Evolutionary conservation across 2,888 invertebrate genomes (phyloP), one percentile per base, ranked within the genome.

Genomic region (Caenorhabditis sp.): DNA sequence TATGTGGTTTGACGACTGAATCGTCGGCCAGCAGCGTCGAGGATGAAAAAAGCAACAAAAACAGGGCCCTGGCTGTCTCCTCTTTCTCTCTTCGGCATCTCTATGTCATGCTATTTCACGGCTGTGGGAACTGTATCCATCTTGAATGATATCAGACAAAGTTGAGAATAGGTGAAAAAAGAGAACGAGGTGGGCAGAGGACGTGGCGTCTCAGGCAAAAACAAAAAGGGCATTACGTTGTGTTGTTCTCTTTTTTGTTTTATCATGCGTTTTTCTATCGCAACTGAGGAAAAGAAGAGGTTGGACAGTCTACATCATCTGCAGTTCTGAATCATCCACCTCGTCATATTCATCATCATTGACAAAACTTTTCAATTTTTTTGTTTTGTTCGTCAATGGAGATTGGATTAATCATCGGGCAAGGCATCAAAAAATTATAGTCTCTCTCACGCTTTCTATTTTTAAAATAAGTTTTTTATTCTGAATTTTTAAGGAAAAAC

Each of bases 51-150:
- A 53, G 20, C 18, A 35, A 58, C 32, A 61, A 70, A 70, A 70
- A 70, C 70, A 70, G 70, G 70, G 51, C 60, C 24, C 56, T 47
- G 35, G 37, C 15, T 2, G 40, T 28, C 28, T 40, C 69, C 15
- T 13, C 40, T 40, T 15, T 47, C 47, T n/a, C 20, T n/a, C 4
- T 47, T 18, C 32, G 9, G 32, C 9, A 32, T 18, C 47, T 47
- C 47, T 4, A 5, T 18, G 2, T 9, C n/a, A 47, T 18, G 20
- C 47, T 47, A 47, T 47, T 51, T 51, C 13, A 13, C 51, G 51
- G 24, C 51, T 64, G 64, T 64, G 72, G 44, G 64, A 72, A 64
- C 72, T 56, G 64, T 58, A 56, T 72, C 50, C 56, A 47, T 64
- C 56, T 69, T 20, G 26, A 69, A 51, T 69, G 69, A 60, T 69